phyloP scores from a whole-genome alignment of 2,113 vertebrate species.

The Neoarius graeffei region DNA sequence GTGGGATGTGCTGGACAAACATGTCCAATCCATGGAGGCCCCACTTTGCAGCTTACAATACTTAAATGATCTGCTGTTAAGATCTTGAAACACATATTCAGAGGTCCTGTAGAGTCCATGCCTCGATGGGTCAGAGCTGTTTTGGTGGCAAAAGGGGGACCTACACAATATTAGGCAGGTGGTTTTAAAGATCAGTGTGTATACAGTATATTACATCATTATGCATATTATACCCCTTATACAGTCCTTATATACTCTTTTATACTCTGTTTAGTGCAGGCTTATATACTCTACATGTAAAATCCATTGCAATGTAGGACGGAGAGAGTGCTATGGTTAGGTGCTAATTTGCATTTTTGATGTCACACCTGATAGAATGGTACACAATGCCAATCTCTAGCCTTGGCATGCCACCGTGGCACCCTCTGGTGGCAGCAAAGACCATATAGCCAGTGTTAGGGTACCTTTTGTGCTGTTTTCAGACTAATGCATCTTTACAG shows the following conservation, averaged over 20 bases:
- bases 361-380: neutral
- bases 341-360: neutral
- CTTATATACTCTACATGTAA: neutral
- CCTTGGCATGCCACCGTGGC: conserved; percentile 55
- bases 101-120: too few relatives aligned
- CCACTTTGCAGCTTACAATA: too few relatives aligned
- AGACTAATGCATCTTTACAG: neutral
- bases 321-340: neutral
- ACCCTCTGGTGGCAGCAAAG: conserved; percentile 70
- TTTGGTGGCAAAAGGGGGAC: too few relatives aligned
- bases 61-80: too few relatives aligned
- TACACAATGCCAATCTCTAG: neutral
- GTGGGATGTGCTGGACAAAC: too few relatives aligned
- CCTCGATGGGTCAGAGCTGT: too few relatives aligned
- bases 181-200: too few relatives aligned
- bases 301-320: neutral
- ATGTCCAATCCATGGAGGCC: too few relatives aligned
- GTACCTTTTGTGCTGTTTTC: neutral
- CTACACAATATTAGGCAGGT: too few relatives aligned
- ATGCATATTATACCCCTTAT: neutral
- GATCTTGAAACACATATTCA: too few relatives aligned
- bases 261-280: too few relatives aligned
- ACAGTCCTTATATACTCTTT: neutral
- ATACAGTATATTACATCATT: neutral
- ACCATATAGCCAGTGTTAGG: neutral